Base-by-base conservation (phyloP, 1,140 invertebrate species). In the Ephestia elutella region DNA sequence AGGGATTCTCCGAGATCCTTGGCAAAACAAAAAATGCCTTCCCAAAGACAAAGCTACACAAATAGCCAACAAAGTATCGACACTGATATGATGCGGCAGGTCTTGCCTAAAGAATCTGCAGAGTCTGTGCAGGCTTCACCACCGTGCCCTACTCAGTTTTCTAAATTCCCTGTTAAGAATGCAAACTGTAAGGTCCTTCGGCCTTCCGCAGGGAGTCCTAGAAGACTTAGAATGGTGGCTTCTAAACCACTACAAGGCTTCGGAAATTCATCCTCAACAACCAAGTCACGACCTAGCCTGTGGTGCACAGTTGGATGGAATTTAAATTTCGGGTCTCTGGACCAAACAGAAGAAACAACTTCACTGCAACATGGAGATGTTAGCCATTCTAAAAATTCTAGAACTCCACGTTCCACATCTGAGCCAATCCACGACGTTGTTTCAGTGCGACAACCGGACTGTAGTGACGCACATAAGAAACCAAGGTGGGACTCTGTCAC, bases 371-470 rank as follows among this genome's bases (percentile, higher is more conserved):
- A 17, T 54, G 5, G 65, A 63, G 17, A 57, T 67, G 54, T 48
- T 67, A 7, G 59, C 70, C 4, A 64, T 81, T 17, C 50, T 64
- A 5, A 49, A 59, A 19, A 63, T 57, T 9, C 30, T 78, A 9
- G 30, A 66, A 59, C 54, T 21, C 9, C 44, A 51, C 20, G 49
- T 54, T 50, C 56, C 64, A 8, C 0, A 30, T 0, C 32, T 80
- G 18, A 18, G 11, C 21, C 38, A 57, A 38, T 56, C 49, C 8
- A 53, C 64, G 9, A 48, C 73, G 2, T 54, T 73, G 19, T n/a
- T 79, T 19, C 74, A 78, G 25, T 64, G 71, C 59, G 71, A 79
- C 70, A 79, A 68, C 70, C 68, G 51, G 30, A 80, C 75, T 0
- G 68, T 62, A 18, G 60, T 65, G 5, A 49, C 66, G 0, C 30